Conservation (phyloP, 1,140 invertebrate genomes). For the Plutomurus gul region DNA sequence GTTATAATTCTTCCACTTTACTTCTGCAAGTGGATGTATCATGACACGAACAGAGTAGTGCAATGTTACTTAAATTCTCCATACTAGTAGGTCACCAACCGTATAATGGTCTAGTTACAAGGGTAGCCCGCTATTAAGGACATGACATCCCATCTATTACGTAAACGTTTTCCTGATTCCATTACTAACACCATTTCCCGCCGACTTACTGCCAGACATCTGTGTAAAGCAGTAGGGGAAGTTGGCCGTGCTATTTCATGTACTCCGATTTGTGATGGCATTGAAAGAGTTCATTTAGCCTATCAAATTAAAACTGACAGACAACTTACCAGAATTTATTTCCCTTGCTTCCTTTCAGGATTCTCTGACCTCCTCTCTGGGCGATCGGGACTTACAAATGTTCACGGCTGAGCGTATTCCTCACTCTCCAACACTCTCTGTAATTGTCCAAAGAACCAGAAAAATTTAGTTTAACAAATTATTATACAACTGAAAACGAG, state of each 20-base stretch:
- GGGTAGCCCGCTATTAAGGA: not conserved
- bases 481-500: too few species aligned
- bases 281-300: not conserved
- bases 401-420: not conserved
- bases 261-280: constrained; percentile 10
- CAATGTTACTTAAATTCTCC: too few species aligned
- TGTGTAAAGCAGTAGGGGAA: not conserved
- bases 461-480: too few species aligned
- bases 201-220: not conserved
- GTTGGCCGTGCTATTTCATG: not conserved
- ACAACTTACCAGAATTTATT: constrained; percentile 21
- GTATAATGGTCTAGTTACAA: too few species aligned
- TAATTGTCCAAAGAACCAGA: too few species aligned
- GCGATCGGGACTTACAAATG: not conserved
- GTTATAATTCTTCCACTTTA: too few species aligned
- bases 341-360: not conserved
- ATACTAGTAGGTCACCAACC: too few species aligned
- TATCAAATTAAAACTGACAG: not conserved
- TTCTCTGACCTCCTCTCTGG: not conserved
- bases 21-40: too few species aligned
- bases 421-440: too few species aligned
- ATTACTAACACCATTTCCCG: constrained; percentile 23
- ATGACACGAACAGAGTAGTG: too few species aligned
- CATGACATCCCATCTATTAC: constrained; percentile 14
- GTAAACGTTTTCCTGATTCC: constrained; percentile 12